Base-by-base conservation (phyloP, 2,797 vertebrate genomes). In the Nasua narica region DNA sequence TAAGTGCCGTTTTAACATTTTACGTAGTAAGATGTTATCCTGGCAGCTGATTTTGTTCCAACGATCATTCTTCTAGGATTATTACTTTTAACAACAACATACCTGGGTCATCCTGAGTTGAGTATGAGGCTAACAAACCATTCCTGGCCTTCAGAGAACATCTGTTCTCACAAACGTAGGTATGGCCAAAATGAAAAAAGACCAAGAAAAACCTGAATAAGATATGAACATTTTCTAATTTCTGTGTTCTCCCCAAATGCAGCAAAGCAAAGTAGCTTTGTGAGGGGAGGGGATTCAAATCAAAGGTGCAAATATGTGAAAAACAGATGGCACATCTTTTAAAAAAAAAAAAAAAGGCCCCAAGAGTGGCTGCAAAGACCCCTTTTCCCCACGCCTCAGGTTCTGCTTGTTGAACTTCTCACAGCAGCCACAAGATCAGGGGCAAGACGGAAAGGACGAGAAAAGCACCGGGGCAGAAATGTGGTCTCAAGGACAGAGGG, bases 121-220 rank as follows among this genome's bases (percentile, higher is more conserved):
- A 72, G n/a, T 52, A 3, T 4, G 37, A 84, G 23, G 43, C 54
- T 86, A 87, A 70, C 18, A 84, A 89, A 62, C 37, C 54, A 77
- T 11, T 37, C 35, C n/a, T 54, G 27, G 62, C 37, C 40, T 93
- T 96, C 21, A 60, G 65, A 89, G 35, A 91, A 83, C 40, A 78
- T 60, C 35, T 79, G 62, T 76, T 94, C 84, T 97, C 65, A 91
- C 60, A 85, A 54, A 90, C 40, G 85, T 46, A 89, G 65, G 87
- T 87, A 94, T 1, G 50, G 27, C 21, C 90, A 93, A 82, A 94
- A 93, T 21, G 13, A 65, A 87, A 90, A 62, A 62, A 93, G 93
- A 83, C 81, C 14, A 87, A 87, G 27, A 60, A 70, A 84, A 84
- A 29, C 56, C 21, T 77, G 56, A 79, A 52, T 69, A 77, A 81